Evolutionary conservation across 2,888 invertebrate genomes (phyloP).

Genomic region (Cantharis nigra): DNA sequence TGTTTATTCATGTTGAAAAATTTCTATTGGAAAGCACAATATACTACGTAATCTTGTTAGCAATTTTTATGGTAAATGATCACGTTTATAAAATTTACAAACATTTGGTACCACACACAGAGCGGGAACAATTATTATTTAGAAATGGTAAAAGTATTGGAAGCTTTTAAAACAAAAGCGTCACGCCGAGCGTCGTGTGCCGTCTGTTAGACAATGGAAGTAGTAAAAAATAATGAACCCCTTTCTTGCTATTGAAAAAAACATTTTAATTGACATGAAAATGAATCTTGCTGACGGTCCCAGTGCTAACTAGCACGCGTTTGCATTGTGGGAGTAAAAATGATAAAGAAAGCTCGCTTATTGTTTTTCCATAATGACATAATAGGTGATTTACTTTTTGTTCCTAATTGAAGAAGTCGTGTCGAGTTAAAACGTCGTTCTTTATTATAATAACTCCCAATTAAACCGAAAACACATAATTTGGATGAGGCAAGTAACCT

Average conservation of each 20-base stretch:
- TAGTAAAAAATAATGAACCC: conserved; percentile 24
- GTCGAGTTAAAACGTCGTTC: conserved; percentile 31
- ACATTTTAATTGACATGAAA: conserved; percentile 38
- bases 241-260: conserved; percentile 22
- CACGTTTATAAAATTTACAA: not conserved
- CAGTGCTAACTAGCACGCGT: conserved; percentile 40
- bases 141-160: conserved; percentile 2
- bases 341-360: conserved; percentile 19
- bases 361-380: conserved; percentile 32
- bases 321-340: conserved; percentile 36
- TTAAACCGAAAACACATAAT: not conserved
- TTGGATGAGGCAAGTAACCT: conserved; percentile 12
- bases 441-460: not conserved
- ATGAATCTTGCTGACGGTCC: conserved; percentile 32
- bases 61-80: not conserved
- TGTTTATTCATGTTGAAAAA: not conserved
- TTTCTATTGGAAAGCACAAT: not conserved
- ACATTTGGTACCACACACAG: not conserved
- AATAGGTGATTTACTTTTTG: conserved; percentile 38
- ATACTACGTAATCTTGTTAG: not conserved
- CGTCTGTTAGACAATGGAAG: conserved; percentile 21
- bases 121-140: not conserved
- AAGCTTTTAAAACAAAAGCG: conserved; percentile 26
- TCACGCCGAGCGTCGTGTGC: conserved; percentile 33
- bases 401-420: conserved; percentile 35